phyloP scores from a whole-genome alignment of 2,113 vertebrate genomes.

The Fregetta grallaria region DNA sequence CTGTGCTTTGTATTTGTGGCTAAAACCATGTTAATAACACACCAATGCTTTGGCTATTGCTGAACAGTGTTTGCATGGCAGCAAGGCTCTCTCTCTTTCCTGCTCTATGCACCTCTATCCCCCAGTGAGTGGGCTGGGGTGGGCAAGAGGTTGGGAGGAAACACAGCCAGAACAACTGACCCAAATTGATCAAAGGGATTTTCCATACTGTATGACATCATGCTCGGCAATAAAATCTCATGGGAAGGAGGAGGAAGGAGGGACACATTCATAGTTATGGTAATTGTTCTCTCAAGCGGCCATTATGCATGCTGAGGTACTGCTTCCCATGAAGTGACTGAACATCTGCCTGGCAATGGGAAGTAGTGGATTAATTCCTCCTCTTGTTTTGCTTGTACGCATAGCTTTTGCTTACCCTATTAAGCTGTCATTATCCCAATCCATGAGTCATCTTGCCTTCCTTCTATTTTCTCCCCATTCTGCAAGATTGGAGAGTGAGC shows the following conservation, averaged over 20 bases:
- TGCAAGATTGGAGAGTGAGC: neutral
- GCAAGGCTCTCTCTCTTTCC: neutral
- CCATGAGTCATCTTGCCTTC: neutral
- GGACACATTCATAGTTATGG: neutral
- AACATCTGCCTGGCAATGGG: rapidly evolving
- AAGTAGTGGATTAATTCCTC: neutral
- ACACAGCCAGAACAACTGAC: neutral
- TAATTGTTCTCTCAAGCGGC: neutral
- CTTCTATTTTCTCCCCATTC: neutral
- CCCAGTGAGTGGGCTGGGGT: neutral
- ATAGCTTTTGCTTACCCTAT: neutral
- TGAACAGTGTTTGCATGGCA: neutral
- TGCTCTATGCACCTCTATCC: too few relatives aligned
- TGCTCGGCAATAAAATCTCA: neutral
- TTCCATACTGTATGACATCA: neutral
- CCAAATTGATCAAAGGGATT: neutral
- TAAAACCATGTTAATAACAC: neutral
- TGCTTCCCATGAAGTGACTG: neutral
- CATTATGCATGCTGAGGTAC: neutral
- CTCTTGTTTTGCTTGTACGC: neutral
- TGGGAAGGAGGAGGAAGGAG: neutral
- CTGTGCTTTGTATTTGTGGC: neutral
- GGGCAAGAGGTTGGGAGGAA: neutral
- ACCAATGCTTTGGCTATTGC: neutral
- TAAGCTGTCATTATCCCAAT: neutral